Conservation (phyloP, 2,888 invertebrate genomes). For the Mellilla xanthometata region DNA sequence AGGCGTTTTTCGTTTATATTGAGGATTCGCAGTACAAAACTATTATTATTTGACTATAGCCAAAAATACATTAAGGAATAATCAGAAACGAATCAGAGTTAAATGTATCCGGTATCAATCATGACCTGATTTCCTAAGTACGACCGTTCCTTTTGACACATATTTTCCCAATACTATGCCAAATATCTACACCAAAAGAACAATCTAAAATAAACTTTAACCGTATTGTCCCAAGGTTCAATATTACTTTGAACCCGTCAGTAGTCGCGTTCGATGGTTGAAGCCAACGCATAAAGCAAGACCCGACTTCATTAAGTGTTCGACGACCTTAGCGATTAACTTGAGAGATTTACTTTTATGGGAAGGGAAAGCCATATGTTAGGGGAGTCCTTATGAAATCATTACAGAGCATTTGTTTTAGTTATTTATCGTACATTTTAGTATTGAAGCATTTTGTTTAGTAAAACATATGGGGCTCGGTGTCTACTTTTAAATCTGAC, state of each 20-base stretch:
- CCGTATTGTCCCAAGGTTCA: slow-evolving; percentile 18
- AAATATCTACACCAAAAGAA: slow-evolving; percentile 3
- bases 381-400: slow-evolving; percentile 40
- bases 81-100: no score
- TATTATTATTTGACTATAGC: no score
- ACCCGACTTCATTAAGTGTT: slow-evolving; percentile 56
- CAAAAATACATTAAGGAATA: no score
- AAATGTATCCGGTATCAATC: slow-evolving; percentile 10
- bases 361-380: slow-evolving; percentile 36
- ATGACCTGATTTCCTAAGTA: slow-evolving; percentile 21
- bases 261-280: slow-evolving; percentile 22
- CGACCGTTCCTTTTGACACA: slow-evolving; percentile 21
- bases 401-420: slow-evolving; percentile 33
- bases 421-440: slow-evolving; percentile 37
- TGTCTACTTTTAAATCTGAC: no score
- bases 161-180: slow-evolving; percentile 18
- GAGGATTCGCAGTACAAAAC: no score
- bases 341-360: slow-evolving; percentile 52
- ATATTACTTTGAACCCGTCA: slow-evolving; percentile 14
- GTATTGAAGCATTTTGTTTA: no score
- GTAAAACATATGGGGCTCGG: no score
- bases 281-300: slow-evolving; percentile 39
- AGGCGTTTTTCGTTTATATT: no score
- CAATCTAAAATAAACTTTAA: slow-evolving; percentile 5
- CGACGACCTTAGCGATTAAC: slow-evolving; percentile 53